Conservation (phyloP, 2,797 vertebrate genomes). For the Catamblyrhynchus diadema region DNA sequence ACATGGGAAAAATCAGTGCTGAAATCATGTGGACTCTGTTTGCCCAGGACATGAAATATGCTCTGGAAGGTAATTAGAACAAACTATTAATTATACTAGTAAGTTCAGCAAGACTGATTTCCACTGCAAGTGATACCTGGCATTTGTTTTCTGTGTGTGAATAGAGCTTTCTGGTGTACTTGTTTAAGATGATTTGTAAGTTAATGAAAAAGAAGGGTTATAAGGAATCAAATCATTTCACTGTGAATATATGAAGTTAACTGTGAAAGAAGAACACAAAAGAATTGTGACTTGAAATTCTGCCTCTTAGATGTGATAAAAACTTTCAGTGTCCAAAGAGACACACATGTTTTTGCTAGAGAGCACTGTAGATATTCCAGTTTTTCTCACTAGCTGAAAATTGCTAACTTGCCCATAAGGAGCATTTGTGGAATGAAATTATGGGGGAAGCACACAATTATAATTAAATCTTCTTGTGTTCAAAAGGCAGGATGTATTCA, state of each 20-base stretch:
- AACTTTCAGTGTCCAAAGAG: not conserved
- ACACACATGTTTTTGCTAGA: not conserved
- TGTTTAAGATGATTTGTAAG: not conserved
- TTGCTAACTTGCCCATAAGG: not conserved
- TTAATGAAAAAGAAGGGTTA: not conserved
- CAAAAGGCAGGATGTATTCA: not conserved
- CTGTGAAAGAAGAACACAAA: not conserved
- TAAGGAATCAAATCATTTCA: not conserved
- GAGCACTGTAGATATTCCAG: not conserved
- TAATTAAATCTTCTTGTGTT: not conserved
- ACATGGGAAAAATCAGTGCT: constrained; percentile 90
- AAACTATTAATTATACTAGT: not conserved
- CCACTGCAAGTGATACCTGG: not conserved
- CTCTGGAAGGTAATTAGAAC: constrained; percentile 90
- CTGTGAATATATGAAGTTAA: not conserved
- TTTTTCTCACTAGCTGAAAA: not conserved
- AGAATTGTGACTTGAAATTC: not conserved
- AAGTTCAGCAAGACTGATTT: not conserved
- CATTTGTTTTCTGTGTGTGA: not conserved
- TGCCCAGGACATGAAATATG: constrained; percentile 96
- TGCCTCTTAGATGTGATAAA: not conserved
- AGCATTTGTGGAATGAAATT: not conserved
- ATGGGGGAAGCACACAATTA: not conserved
- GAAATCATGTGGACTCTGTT: constrained; percentile 96
- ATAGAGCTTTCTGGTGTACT: not conserved